phyloP scores from a whole-genome alignment of 2,113 vertebrate genomes.

The Heterotis niloticus region DNA sequence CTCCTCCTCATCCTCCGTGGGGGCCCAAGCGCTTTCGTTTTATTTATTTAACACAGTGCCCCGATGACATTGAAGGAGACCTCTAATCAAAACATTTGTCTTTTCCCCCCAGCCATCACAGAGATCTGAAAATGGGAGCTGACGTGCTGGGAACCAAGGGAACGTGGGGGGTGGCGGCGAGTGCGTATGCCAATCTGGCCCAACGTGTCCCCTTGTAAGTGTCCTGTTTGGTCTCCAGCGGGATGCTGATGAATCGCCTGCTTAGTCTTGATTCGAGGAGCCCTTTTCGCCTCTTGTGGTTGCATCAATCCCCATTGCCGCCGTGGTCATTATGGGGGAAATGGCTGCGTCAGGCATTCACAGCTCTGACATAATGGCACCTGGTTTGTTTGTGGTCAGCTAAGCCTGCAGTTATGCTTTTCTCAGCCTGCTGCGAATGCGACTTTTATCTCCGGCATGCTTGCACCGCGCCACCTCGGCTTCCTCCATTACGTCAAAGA shows the following conservation, averaged over 20 bases:
- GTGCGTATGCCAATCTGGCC: conserved; percentile 70
- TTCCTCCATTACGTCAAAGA: background rate
- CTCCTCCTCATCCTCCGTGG: conserved; percentile 47
- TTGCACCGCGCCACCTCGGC: background rate
- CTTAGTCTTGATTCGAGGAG: conserved; percentile 71
- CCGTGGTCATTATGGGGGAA: conserved; percentile 46
- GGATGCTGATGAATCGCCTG: conserved; percentile 69
- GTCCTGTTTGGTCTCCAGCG: conserved; percentile 55
- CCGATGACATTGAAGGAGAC: conserved; percentile 63
- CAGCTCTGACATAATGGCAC: conserved; percentile 41
- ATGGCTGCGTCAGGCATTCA: background rate
- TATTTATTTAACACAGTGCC: conserved; percentile 50
- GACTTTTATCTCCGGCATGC: background rate
- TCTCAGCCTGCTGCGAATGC: conserved; percentile 17
- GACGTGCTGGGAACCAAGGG: conserved; percentile 42
- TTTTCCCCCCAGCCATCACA: conserved; percentile 55
- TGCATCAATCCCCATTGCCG: conserved; percentile 47
- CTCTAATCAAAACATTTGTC: conserved; percentile 75
- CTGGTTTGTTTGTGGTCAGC: conserved; percentile 31
- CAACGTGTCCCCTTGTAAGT: conserved; percentile 51
- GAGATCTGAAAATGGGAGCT: conserved; percentile 62
- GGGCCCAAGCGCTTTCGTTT: conserved; percentile 50
- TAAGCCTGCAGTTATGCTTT: conserved; percentile 36
- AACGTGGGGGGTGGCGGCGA: conserved; percentile 46
- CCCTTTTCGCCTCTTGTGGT: conserved; percentile 43